Base-by-base conservation (phyloP, 2,113 vertebrate species). In the Chloebia gouldiae region DNA sequence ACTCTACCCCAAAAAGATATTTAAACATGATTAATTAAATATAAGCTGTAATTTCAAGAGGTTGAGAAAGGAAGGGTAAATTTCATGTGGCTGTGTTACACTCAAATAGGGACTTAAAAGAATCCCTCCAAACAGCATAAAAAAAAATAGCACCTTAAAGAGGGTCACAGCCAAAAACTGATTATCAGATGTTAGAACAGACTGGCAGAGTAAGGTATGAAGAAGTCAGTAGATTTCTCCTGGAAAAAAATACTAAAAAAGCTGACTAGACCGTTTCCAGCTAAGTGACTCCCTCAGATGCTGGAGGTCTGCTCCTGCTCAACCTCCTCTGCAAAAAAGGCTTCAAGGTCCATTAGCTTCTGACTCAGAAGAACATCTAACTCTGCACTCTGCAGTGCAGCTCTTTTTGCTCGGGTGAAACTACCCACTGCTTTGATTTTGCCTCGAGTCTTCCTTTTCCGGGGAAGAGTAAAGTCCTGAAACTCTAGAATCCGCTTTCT, bases 401-500 rank as follows among this genome's bases (percentile, higher is more conserved):
- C 98, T 63, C 98, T 98, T 37, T 99, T 98, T 3, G 98, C 93
- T 79, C 98, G 81, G 15, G 98, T 97, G 94, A 98, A 98, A 33
- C 98, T 98, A 24, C 96, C 96, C 16, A 90, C 85, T 56, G 94
- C 77, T 92, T 97, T 98, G 66, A 98, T 66, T 88, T 98, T 97
- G 68, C 98, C 89, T 39, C 98, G 97, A 13, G 95, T 97, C 92
- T 98, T 98, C 81, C 99, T 98, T 95, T 99, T 99, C 27, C 99
- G 97, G 12, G 99, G 99, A 72, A 99, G 91, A 2, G 99, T 99
- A 42, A 99, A 99, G 94, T 99, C 99, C 66, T 99, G 99, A 57
- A 99, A 99, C 75, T 99, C 99, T 3, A 99, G 98, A 76, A 99
- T 97, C 35, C 99, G 96, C 90, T 99, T 99, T 59, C 99, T 98